A percentile compares a stretch with the other conserved stretches of the same genome.
phyloP scores from a whole-genome alignment of 1,140 invertebrate genomes.

The Zaprionus lachaisei region DNA sequence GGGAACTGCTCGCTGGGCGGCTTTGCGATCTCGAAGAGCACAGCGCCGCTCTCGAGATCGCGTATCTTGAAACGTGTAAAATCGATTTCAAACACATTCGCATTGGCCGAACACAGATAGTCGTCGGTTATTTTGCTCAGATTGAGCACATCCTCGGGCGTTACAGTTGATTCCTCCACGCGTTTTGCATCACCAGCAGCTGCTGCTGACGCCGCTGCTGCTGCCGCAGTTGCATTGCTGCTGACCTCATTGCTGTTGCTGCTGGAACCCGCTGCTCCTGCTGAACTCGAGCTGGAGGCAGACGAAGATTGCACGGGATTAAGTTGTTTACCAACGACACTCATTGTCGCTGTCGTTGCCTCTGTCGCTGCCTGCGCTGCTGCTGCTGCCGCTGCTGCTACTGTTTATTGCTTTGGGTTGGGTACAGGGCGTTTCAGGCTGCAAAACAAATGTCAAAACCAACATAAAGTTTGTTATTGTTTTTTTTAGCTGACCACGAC shows the following conservation, averaged over 20 bases:
- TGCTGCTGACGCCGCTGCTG: neutral
- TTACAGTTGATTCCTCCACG: constrained; percentile 80
- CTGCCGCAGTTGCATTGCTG: constrained; percentile 15
- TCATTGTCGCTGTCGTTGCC: constrained; percentile 46
- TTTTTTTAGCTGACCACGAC: neutral
- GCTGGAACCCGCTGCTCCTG: constrained; percentile 12
- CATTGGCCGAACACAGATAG: constrained; percentile 97
- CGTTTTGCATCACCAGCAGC: constrained; percentile 48
- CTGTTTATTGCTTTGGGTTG: constrained; percentile 9
- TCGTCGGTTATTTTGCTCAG: constrained; percentile 87
- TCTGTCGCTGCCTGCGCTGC: neutral
- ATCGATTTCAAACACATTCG: constrained; percentile 98
- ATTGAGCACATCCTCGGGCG: constrained; percentile 88
- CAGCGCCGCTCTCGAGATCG: constrained; percentile 95
- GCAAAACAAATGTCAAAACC: neutral
- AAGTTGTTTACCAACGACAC: constrained; percentile 73
- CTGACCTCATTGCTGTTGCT: constrained; percentile 6
- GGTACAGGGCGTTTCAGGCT: constrained; percentile 26
- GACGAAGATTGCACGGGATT: constrained; percentile 67
- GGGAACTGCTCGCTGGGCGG: constrained; percentile 88
- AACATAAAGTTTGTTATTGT: constrained; percentile 9
- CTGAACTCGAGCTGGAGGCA: constrained; percentile 14
- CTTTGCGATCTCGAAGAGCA: constrained; percentile 99
- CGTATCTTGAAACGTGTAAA: constrained; percentile 99
- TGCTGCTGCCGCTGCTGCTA: constrained; percentile 1